Evolutionary conservation across 1,140 invertebrate genomes (phyloP), one percentile per base, ranked within the genome.

Genomic region (Drosophila subobscura): DNA sequence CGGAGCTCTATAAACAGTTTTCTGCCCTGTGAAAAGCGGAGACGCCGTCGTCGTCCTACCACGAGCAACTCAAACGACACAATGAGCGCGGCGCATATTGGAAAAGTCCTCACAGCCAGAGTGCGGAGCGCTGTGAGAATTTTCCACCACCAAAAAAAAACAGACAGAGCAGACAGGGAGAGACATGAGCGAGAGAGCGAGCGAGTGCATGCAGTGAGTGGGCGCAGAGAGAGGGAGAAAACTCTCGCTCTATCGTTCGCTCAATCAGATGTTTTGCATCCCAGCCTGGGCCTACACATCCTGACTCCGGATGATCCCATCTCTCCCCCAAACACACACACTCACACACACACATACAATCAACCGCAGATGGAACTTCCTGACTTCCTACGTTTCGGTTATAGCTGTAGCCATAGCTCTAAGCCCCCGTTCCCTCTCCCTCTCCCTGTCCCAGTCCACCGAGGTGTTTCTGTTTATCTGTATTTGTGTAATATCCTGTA

Each of bases 61-160:
- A 76, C 89, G 65, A 91, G 85, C 89, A 91, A 91, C 89, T 91
- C 89, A 88, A 78, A 78, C 85, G 89, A 91, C 81, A 91, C 89
- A 91, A 91, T 91, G 89, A 91, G 85, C 79, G 71, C 58, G 60
- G 52, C 68, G 83, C 66, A 64, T 56, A 76, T 76, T 88, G 88
- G 78, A 88, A 90, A 90, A 90, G 83, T 90, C 88, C 86, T 90
- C 74, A 65, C 60, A 72, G 65, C 71, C 72, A 79, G 25, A 67
- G 58, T 40, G 8, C 10, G 14, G 12, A 55, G 73, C 51, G 53
- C 49, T 27, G 29, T 40, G 27, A 33, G 67, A 83, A 58, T 76
- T 88, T 88, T 70, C 78, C 83, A 88, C 83, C 83, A 88, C 83
- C 83, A 60, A 67, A 67, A 66, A 77, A 22, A 23, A 37, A 57